phyloP scores from a whole-genome alignment of 2,888 invertebrate genomes.

The Mythimna loreyi region DNA sequence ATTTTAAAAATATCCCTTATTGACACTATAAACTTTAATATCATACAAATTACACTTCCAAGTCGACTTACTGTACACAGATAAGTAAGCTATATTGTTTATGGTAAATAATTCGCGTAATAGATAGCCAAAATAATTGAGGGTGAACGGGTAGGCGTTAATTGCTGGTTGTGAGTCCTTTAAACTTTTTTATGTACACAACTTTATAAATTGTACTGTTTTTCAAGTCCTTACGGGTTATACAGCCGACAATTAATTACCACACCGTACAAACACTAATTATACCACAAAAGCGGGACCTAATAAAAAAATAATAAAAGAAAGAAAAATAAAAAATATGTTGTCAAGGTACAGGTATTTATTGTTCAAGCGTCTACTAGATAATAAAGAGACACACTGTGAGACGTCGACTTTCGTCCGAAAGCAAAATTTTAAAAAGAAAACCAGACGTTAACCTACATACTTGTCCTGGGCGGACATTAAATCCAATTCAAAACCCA shows the following conservation, averaged over 20 bases:
- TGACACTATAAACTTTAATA: conserved; percentile 54
- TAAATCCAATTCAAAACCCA: conserved; percentile 75
- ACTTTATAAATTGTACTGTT: neutral
- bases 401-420: conserved; percentile 75
- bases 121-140: conserved; percentile 12
- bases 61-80: conserved; percentile 52
- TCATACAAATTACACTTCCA: conserved; percentile 56
- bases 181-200: neutral
- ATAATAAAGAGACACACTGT: conserved; percentile 84
- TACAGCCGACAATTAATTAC: conserved; percentile 26
- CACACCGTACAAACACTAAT: conserved; percentile 6
- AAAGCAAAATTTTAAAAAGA: conserved; percentile 80
- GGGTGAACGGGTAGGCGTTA: neutral
- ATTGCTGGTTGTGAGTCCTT: conserved; percentile 9
- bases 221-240: conserved; percentile 3
- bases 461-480: conserved; percentile 75
- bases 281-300: conserved; percentile 37
- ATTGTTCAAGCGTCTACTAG: conserved; percentile 90
- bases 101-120: conserved; percentile 24
- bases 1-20: conserved; percentile 55
- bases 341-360: conserved; percentile 88
- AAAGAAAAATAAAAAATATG: conserved; percentile 70
- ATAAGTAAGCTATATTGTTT: conserved; percentile 45
- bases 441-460: conserved; percentile 78
- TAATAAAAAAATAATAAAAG: conserved; percentile 34